A percentile compares a stretch with the other conserved stretches of the same genome.
phyloP scores from a whole-genome alignment of 1,140 invertebrate species.

The Myzus persicae region DNA sequence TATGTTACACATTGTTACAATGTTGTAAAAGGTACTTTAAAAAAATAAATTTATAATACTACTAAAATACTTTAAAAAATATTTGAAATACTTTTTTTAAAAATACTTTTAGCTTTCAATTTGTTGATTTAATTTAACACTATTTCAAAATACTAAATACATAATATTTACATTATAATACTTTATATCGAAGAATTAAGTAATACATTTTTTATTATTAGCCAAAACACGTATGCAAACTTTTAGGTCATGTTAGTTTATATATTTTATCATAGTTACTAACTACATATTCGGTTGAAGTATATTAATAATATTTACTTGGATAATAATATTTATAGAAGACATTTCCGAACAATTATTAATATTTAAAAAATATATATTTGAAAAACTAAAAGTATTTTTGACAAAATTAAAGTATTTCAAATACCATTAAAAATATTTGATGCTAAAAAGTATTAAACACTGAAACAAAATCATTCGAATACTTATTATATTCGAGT shows the following conservation, averaged over 20 bases:
- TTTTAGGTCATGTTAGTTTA: too few relatives aligned
- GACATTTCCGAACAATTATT: too few relatives aligned
- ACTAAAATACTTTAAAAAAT: too few relatives aligned
- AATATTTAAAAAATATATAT: too few relatives aligned
- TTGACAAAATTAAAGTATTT: not conserved
- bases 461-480: not conserved
- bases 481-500: not conserved
- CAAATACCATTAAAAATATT: not conserved
- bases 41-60: too few relatives aligned
- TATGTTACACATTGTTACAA: not conserved
- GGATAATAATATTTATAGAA: too few relatives aligned
- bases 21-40: not conserved
- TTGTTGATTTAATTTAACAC: not conserved
- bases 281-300: too few relatives aligned
- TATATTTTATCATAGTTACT: too few relatives aligned
- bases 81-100: too few relatives aligned
- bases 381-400: not conserved
- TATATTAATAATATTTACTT: too few relatives aligned
- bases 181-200: not conserved
- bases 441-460: not conserved
- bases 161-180: not conserved
- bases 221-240: too few relatives aligned
- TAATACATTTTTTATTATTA: not conserved
- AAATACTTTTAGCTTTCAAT: not conserved
- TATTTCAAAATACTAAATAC: too few relatives aligned